Base-by-base conservation (phyloP, 1,140 invertebrate species). In the Brachystomella parvula region DNA sequence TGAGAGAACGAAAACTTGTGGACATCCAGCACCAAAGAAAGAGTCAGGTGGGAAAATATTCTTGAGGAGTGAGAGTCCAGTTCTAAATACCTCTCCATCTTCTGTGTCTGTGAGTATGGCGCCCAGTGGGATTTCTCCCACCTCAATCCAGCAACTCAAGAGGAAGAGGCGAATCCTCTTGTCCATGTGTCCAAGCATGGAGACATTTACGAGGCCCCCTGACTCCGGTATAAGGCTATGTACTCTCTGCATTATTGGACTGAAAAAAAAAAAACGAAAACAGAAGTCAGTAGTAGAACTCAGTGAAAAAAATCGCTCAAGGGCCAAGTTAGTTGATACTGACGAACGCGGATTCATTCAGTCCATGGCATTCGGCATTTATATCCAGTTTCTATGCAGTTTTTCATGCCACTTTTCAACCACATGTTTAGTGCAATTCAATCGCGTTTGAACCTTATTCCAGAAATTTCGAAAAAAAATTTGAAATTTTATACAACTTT, bases 171-270 rank as follows among this genome's bases (percentile, higher is more conserved):
- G 12, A 15, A 3, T 19, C 49, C 24, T 53, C 24, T 24, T 53
- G 49, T 53, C 49, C 49, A 6, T 12, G 49, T 53, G 49, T 12
- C 49, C 49, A 26, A 53, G 24, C 49, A 53, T 6, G 12, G 12
- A 24, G 24, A 53, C 12, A 15, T 9, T 15, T 19, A 53, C 21
- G 6, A 53, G 6, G 49, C 49, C 24, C 24, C 49, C 6, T 26
- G 49, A 53, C 49, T 53, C 49, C 24, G 49, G 24, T 17, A 53
- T 26, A 24, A 53, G 49, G 49, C 24, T 15, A 53, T 53, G 49
- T 9, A 53, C 24, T 15, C 24, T 53, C 49, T 53, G 49, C 49
- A 53, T 53, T 12, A 53, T 53, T 53, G 49, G 49, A 53, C n/a
- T n/a, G n/a, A n/a, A n/a, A n/a, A n/a, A n/a, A n/a, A n/a, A n/a